Base-by-base conservation (phyloP, 2,797 vertebrate species). In the Strix occidentalis region DNA sequence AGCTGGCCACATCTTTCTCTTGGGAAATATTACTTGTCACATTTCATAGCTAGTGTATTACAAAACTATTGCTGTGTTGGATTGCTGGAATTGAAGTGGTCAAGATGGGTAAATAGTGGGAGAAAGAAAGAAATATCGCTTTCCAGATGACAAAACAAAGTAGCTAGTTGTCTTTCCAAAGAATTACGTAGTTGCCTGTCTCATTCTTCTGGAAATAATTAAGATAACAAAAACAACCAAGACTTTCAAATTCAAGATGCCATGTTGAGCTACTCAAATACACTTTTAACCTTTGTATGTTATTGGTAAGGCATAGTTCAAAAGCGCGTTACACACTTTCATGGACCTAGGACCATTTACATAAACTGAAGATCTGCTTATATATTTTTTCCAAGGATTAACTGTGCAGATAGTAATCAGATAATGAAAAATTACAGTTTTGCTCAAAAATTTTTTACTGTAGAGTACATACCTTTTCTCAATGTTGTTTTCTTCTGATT, bases 281-380 rank as follows among this genome's bases (percentile, higher is more conserved):
- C 5, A 26, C 5, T 19, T 56, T 64, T 63, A 88, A 48, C 9
- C 10, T 11, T 15, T 16, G 9, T 14, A 4, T 2, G 3, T 61
- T 71, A 24, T 43, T 43, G 5, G 1, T 63, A 35, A 71, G 18
- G 5, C 6, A 4, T 25, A 25, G 15, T 33, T 58, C 31, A 46
- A 21, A 63, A 72, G 11, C 3, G 5, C 20, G 9, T 43, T 51
- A 7, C 0, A 8, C 6, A 11, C 15, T 41, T 15, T 65, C 5
- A 9, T 3, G 20, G 8, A 13, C 64, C 46, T 76, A 43, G 43
- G 43, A 43, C 31, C 1, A 15, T 37, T 68, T 48, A n/a, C 18
- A 9, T 33, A 20, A 60, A 33, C 21, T n/a, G 13, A 51, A 60
- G 18, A 15, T 35, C 14, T 65, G 9, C 28, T 69, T 31, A 50